phyloP scores from a whole-genome alignment of 2,113 vertebrate genomes.

The Eurystomus gularis region DNA sequence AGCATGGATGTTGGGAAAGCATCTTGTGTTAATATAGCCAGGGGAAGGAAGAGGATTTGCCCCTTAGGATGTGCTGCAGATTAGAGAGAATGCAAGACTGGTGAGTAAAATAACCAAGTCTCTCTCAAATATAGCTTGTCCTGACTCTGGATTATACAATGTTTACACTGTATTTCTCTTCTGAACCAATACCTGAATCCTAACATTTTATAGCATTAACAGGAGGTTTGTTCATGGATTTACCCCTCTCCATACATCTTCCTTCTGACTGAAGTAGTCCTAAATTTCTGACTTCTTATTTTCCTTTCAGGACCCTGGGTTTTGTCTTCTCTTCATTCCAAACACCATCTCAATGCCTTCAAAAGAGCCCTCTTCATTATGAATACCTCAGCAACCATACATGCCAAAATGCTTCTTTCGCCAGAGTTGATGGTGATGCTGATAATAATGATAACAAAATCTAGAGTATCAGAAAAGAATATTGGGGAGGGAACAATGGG shows the following conservation, averaged over 20 bases:
- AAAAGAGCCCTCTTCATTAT: neutral
- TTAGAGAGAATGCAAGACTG: neutral
- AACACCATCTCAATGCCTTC: neutral
- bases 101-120: neutral
- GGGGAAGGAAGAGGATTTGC: neutral
- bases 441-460: neutral
- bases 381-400: neutral
- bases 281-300: neutral
- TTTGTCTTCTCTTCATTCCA: neutral
- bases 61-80: neutral
- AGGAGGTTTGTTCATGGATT: neutral
- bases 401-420: neutral
- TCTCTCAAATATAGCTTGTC: neutral
- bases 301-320: neutral
- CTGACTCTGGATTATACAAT: neutral
- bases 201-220: neutral
- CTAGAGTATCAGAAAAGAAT: neutral
- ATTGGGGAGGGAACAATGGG: neutral
- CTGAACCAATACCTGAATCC: neutral
- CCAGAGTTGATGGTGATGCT: neutral
- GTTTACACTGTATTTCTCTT: neutral
- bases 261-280: neutral
- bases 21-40: neutral
- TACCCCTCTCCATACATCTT: neutral
- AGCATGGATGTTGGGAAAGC: accelerated